Percentiles rank a stretch among this genome's conserved stretches.
Conservation (phyloP, 2,113 vertebrate genomes). For the Pantherophis guttatus region DNA sequence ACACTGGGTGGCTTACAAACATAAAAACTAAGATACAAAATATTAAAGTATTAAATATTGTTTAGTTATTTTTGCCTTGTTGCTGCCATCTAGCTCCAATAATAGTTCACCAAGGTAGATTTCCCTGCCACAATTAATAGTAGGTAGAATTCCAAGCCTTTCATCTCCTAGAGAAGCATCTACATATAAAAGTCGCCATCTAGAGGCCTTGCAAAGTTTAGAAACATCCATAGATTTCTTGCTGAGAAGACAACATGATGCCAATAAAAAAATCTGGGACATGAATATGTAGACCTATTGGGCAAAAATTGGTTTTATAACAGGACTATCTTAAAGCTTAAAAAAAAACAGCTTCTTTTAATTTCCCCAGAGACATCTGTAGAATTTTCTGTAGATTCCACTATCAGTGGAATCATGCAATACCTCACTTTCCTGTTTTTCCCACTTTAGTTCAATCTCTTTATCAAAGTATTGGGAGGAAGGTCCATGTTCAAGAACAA, state of each 20-base stretch:
- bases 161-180: constrained; percentile 13
- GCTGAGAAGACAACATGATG: neutral
- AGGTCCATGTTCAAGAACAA: neutral
- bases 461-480: neutral
- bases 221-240: neutral
- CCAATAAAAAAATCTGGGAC: neutral
- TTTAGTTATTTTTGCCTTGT: neutral
- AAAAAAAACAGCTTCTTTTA: neutral
- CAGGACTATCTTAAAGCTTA: neutral
- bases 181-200: constrained; percentile 56
- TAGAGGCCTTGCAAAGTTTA: constrained; percentile 57
- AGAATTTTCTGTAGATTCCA: too few species aligned
- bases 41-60: neutral
- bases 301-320: neutral
- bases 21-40: neutral
- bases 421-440: neutral
- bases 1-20: neutral
- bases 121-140: neutral
- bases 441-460: neutral
- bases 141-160: neutral
- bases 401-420: neutral
- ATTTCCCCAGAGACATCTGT: neutral
- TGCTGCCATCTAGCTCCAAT: constrained; percentile 6
- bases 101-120: neutral
- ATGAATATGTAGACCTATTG: neutral